Conservation (phyloP, 1,140 invertebrate species). For the Ceratina calcarata region DNA sequence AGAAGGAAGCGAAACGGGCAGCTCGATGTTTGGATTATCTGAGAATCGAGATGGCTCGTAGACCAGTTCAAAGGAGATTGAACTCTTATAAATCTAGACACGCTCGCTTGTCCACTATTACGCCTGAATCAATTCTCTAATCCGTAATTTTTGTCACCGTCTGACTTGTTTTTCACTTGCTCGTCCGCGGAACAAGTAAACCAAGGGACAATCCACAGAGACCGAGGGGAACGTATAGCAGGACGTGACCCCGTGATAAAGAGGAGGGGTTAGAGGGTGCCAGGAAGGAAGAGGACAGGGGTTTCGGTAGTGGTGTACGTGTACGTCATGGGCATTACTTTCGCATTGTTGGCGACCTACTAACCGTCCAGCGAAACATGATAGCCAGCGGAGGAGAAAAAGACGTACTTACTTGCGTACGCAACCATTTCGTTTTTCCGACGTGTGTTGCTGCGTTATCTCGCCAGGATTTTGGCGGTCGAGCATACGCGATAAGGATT, state of each 20-base stretch:
- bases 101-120: constrained; percentile 12
- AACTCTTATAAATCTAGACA: neutral
- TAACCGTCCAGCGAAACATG: constrained; percentile 66
- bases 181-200: constrained; percentile 1
- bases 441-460: neutral
- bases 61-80: constrained; percentile 30
- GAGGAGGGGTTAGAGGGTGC: constrained; percentile 34
- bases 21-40: constrained; percentile 37
- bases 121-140: neutral
- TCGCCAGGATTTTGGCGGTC: neutral
- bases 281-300: constrained; percentile 48
- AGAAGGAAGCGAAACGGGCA: constrained; percentile 32
- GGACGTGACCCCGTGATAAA: constrained; percentile 4
- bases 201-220: constrained; percentile 15
- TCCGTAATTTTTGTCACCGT: constrained; percentile 13
- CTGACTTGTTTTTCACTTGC: constrained; percentile 3
- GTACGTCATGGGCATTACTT: constrained; percentile 67
- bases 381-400: constrained; percentile 30
- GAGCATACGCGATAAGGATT: constrained; percentile 15
- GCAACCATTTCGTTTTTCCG: neutral
- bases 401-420: neutral
- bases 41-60: constrained; percentile 26
- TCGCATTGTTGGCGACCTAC: constrained; percentile 65
- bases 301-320: constrained; percentile 48
- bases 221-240: neutral